Evolutionary conservation across 2,888 invertebrate genomes (phyloP).

Genomic region (Calliphora vomitoria): DNA sequence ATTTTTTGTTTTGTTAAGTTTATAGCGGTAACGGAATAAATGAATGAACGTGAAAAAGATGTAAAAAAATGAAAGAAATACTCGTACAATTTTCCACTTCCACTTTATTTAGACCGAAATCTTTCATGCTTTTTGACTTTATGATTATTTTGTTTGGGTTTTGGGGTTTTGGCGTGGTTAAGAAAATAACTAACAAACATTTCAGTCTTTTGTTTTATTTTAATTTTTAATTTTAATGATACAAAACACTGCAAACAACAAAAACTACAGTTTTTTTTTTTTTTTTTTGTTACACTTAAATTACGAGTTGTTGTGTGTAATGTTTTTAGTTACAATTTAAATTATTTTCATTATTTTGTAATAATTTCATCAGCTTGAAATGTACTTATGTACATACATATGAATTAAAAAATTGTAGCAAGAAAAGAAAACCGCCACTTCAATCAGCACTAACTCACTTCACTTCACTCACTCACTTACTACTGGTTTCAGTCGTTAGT

Average conservation of each 20-base stretch:
- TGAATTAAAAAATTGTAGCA: too few relatives aligned
- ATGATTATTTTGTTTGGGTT: constrained; percentile 21
- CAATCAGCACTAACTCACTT: background rate
- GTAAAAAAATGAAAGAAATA: constrained; percentile 10
- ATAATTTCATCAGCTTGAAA: constrained; percentile 45
- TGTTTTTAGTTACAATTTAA: constrained; percentile 9
- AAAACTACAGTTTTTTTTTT: constrained; percentile 15
- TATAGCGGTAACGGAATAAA: background rate
- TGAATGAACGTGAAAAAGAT: background rate
- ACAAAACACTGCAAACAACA: constrained; percentile 9
- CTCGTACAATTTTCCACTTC: constrained; percentile 40
- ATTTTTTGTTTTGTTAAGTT: constrained; percentile 17
- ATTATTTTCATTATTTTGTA: constrained; percentile 43
- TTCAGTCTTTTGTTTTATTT: background rate
- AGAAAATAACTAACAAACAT: constrained; percentile 15
- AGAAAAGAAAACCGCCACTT: constrained; percentile 22
- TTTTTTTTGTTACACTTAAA: constrained; percentile 31
- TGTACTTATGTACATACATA: background rate
- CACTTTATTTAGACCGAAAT: constrained; percentile 47
- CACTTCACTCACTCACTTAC: background rate
- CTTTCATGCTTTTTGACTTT: constrained; percentile 63
- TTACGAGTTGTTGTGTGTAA: constrained; percentile 5
- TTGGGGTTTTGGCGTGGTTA: background rate
- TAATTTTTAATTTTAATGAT: background rate
- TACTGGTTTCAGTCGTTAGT: constrained; percentile 16